Conservation (phyloP, 2,113 vertebrate genomes). For the Sorex fumeus region DNA sequence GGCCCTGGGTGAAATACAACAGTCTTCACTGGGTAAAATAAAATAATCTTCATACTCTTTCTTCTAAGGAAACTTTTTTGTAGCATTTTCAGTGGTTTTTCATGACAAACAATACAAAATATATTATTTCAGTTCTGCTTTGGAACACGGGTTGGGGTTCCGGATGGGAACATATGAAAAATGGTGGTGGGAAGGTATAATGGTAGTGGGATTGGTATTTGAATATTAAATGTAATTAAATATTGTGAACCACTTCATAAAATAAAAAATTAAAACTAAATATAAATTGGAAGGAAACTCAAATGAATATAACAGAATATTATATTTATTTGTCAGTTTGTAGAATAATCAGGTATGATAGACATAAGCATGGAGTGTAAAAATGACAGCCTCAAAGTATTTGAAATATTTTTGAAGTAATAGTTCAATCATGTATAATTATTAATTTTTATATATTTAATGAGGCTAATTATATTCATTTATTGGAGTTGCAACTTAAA, state of each 20-base stretch:
- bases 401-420: background rate
- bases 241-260: no score
- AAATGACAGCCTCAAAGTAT: background rate
- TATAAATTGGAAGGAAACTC: background rate
- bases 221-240: no score
- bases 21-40: no score
- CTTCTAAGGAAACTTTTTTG: background rate
- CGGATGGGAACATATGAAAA: no score
- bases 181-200: no score
- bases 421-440: background rate
- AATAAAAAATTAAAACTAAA: background rate
- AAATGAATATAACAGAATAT: background rate
- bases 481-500: background rate
- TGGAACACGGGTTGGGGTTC: no score
- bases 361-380: background rate
- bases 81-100: no score
- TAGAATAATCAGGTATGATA: background rate
- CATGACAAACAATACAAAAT: no score
- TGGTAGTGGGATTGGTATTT: no score
- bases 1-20: no score
- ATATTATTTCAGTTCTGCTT: no score
- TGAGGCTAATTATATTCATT: background rate
- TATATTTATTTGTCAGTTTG: background rate
- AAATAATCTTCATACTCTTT: no score
- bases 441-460: background rate